These are phyloP conservation scores for Eulemur rufifrons DNA, from an alignment of 2,113 vertebrate species.

Conservation along the genomic window DNA sequence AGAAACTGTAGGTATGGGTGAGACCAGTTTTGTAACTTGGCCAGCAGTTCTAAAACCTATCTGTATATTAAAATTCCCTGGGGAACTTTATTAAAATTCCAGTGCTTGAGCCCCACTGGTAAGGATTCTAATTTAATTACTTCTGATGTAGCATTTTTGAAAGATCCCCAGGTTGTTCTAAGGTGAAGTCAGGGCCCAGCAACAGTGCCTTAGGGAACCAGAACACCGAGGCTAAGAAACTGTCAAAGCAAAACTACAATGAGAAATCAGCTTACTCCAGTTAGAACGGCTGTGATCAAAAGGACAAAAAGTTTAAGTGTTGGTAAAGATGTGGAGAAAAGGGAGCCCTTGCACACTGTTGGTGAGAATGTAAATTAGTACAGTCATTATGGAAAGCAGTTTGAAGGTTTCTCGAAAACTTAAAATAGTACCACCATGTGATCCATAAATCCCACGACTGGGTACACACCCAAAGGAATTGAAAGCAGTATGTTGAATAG, in stretches of 20 bases:
- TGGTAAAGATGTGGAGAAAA: background rate
- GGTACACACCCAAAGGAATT: background rate
- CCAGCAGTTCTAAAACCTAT: background rate
- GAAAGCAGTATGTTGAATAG: background rate
- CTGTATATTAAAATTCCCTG: background rate
- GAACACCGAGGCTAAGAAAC: background rate
- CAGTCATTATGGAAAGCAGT: background rate
- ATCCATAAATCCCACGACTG: background rate
- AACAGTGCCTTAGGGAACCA: background rate
- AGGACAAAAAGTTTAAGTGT: background rate
- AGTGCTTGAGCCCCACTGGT: background rate
- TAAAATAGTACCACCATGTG: background rate
- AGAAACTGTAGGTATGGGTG: background rate
- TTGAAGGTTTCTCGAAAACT: background rate
- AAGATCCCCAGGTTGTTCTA: background rate
- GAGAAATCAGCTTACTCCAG: background rate
- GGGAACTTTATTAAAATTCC: background rate
- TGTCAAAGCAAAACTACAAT: background rate
- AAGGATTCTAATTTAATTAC: background rate
- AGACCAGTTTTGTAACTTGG: background rate
- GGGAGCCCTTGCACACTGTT: background rate
- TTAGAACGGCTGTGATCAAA: background rate
- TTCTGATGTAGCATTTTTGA: background rate
- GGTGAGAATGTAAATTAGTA: background rate
- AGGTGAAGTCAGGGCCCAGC: background rate